Evolutionary conservation across 2,888 invertebrate species (phyloP), one percentile per base, ranked within the genome.

Genomic region (Synanthedon andrenaeformis): DNA sequence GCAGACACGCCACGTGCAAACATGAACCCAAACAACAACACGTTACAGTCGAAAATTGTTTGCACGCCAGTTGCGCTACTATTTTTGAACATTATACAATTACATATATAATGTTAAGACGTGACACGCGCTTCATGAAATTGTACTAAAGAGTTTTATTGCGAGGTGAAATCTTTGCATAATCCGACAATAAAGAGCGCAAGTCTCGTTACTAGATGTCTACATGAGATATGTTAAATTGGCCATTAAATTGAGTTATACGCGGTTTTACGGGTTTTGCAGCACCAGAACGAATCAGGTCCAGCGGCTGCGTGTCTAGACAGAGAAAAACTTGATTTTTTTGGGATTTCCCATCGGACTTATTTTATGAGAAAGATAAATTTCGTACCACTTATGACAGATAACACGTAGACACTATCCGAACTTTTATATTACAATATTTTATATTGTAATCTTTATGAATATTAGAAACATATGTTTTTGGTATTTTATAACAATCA

Each of bases 201-300:
- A 51, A 57, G 60, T 64, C 67, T 71, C 59, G 71, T 73, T 62
- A 61, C 58, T 53, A 70, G 83, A 84, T 84, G 72, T 70, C 72
- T 74, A 65, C 57, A 52, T 51, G 51, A 69, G 84, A 84, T 83
- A 72, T 67, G 58, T 65, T 64, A 72, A 78, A 78, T 75, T 67
- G 71, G 67, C 76, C 74, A 80, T 82, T 79, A 76, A 58, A 59
- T 61, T 64, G 59, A 63, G 41, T 66, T 66, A 66, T 63, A 56
- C 42, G 51, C 19, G 41, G 41, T 11, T 50, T 51, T 54, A 17
- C 11, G 45, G 2, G 13, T 45, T 53, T 14, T n/a, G 12, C 45
- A 45, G 45, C n/a, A 45, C 45, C n/a, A 14, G 13, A 14, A 12
- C 45, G 14, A 45, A 45, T 42, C 45, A 12, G 45, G 45, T 45